Evolutionary conservation across 2,888 invertebrate genomes (phyloP).

Genomic region (Cryptocheilus praepositus): DNA sequence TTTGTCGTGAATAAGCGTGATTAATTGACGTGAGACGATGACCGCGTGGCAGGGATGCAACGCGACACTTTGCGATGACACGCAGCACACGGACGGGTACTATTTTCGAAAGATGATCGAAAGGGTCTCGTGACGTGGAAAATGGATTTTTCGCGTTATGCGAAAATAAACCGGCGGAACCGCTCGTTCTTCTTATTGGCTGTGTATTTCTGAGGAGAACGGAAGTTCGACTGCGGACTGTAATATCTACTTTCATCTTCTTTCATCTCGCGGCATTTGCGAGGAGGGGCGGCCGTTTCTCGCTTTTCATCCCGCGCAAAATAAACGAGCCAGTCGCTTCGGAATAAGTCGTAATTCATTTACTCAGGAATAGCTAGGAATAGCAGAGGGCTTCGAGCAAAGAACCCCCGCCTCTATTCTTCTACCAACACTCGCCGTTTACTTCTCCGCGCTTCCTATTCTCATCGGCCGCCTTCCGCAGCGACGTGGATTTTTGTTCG

Average conservation of each 20-base stretch:
- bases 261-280: slow-evolving; percentile 35
- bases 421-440: neutral
- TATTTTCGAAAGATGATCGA: no score
- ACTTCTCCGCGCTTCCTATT: no score
- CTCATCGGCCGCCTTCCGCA: no score
- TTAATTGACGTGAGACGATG: no score
- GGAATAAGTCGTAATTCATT: slow-evolving; percentile 62
- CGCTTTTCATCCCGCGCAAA: slow-evolving; percentile 49
- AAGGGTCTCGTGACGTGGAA: no score
- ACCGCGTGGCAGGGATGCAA: no score
- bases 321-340: slow-evolving; percentile 47
- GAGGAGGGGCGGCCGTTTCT: slow-evolving; percentile 36
- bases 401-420: slow-evolving; percentile 20
- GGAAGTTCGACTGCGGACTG: slow-evolving; percentile 55
- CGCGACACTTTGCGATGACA: no score
- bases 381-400: slow-evolving; percentile 21
- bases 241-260: slow-evolving; percentile 45
- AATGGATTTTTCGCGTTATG: no score
- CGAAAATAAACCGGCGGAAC: slow-evolving; percentile 1
- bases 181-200: slow-evolving; percentile 11
- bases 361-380: slow-evolving; percentile 43
- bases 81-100: no score
- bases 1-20: no score
- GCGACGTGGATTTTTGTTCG: no score
- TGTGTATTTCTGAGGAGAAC: slow-evolving; percentile 52